These are phyloP conservation scores for Tetramorium alpestre DNA, from an alignment of 1,140 invertebrate species.

Conservation along the genomic window DNA sequence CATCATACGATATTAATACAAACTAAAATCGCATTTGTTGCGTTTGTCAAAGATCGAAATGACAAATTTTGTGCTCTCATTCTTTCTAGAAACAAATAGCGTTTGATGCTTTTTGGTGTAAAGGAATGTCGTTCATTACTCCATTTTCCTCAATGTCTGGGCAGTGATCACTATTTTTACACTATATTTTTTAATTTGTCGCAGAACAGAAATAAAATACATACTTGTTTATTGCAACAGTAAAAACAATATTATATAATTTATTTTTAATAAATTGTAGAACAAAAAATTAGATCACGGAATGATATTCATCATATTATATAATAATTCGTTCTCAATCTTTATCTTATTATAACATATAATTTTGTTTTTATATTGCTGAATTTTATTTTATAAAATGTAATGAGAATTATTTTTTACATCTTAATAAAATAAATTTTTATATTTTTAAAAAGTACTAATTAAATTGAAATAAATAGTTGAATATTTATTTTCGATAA, in stretches of 20 bases:
- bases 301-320: not conserved
- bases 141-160: not conserved
- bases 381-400: not conserved
- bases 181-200: not conserved
- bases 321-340: not conserved
- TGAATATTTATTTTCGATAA: not conserved
- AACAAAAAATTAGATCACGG: not conserved
- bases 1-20: slow-evolving; percentile 25
- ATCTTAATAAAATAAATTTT: not conserved
- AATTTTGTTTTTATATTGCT: not conserved
- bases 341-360: not conserved
- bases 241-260: not conserved
- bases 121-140: slow-evolving; percentile 34
- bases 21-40: slow-evolving; percentile 46
- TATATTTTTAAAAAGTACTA: not conserved
- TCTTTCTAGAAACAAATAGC: not conserved
- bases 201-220: not conserved
- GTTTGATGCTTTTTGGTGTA: slow-evolving; percentile 21
- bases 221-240: not conserved
- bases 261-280: not conserved
- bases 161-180: slow-evolving; percentile 33
- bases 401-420: not conserved
- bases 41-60: slow-evolving; percentile 23
- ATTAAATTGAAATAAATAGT: not conserved
- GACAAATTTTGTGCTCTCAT: slow-evolving; percentile 46